Evolutionary conservation across 2,113 vertebrate genomes (phyloP), one percentile per base, ranked within the genome.

Genomic region (Gulo gulo): DNA sequence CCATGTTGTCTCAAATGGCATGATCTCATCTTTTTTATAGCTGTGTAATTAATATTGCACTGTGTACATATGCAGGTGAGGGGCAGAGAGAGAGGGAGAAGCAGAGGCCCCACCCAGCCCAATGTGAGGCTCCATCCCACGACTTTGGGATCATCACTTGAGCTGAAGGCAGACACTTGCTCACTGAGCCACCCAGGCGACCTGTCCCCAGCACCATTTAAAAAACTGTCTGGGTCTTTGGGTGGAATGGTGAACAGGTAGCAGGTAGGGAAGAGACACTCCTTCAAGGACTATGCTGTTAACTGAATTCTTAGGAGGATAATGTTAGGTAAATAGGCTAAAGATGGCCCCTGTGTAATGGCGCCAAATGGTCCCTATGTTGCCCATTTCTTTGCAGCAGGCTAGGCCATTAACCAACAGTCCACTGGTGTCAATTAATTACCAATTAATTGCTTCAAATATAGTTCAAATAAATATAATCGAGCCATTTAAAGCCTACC

Each of bases 271-370:
- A 61, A 52, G 21, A 86, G 1, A 79, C 14, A 24, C 2, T 52
- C 9, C 29, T 45, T 81, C 34, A 57, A 24, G 4, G 6, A 63
- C 0, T 31, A 6, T 47, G 15, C 7, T 79, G 24, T 52, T 73
- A 34, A n/a, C 12, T 65, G 24, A 94, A 78, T 78, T 71, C 3
- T 76, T 79, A 61, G 34, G 18, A 94, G 23, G 2, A 45, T 34
- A 57, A 39, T 6, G 0, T 52, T 52, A 26, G 1, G 10, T 87
- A 80, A 83, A 29, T 36, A 12, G 12, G 10, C 63, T 65, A 91
- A 81, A 57, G 0, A 7, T 34, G 29, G n/a, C 6, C 67, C 10
- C 5, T 52, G 0, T n/a, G 3, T n/a, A 29, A 82, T 6, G 16
- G 23, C 2, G 16, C 52, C 29, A 96, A 86, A 18, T 47, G 6